Evolutionary conservation across 1,140 invertebrate species (phyloP).

Genomic region (Drosophila pandora): DNA sequence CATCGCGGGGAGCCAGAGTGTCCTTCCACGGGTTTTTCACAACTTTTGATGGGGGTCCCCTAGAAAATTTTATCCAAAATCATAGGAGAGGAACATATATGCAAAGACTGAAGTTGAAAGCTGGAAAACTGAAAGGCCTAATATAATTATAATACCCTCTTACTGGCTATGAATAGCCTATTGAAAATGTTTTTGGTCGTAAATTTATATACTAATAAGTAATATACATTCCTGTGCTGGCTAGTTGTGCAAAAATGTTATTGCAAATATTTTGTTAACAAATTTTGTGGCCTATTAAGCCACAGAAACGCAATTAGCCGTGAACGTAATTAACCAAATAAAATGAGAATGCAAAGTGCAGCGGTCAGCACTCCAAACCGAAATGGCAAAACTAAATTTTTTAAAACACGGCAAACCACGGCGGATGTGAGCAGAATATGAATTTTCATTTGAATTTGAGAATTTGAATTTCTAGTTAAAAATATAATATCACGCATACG

Average conservation of each 20-base stretch:
- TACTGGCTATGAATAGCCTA: no score
- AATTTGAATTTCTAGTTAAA: constrained; percentile 21
- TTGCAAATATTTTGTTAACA: constrained; percentile 57
- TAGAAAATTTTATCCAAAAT: no score
- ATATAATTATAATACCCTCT: no score
- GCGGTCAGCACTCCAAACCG: constrained; percentile 6
- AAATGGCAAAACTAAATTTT: not conserved
- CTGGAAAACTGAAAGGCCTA: no score
- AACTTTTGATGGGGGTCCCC: no score
- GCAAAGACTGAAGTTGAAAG: no score
- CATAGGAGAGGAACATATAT: no score
- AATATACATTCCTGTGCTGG: constrained; percentile 23
- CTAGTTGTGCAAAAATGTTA: constrained; percentile 64
- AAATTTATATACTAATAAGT: constrained; percentile 9
- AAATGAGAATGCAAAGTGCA: constrained; percentile 22
- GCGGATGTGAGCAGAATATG: constrained; percentile 34
- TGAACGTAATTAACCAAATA: constrained; percentile 54
- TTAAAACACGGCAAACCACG: constrained; percentile 6
- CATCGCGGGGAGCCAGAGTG: no score
- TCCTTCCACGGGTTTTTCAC: no score
- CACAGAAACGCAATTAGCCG: constrained; percentile 70
- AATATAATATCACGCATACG: constrained; percentile 57
- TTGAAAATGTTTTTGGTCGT: no score
- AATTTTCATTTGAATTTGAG: constrained; percentile 20
- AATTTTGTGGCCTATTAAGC: constrained; percentile 55